These are phyloP conservation scores for Darevskia nairensis DNA, from an alignment of 2,797 vertebrate genomes.

Conservation along the genomic window DNA sequence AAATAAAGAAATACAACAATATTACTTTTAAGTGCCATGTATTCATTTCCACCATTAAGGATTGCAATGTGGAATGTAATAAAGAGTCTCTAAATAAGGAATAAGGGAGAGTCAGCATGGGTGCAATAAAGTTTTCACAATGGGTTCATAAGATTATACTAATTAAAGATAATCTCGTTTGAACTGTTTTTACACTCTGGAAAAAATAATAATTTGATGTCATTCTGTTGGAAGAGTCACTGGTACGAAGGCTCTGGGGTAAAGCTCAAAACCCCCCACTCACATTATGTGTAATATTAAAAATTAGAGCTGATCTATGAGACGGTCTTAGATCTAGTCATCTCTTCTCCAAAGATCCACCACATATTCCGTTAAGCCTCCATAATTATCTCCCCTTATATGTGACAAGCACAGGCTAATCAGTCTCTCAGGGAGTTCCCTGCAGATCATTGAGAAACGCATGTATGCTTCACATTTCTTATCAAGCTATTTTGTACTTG, in stretches of 20 bases:
- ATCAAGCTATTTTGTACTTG: constrained; percentile 82
- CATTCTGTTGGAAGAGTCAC: constrained; percentile 79
- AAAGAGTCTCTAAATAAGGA: constrained; percentile 76
- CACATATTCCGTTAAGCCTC: constrained; percentile 88
- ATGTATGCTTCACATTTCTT: constrained; percentile 79
- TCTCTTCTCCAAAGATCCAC: constrained; percentile 86
- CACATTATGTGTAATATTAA: constrained; percentile 81
- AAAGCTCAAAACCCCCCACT: constrained; percentile 47
- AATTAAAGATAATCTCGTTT: constrained; percentile 86
- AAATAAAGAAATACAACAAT: constrained; percentile 70
- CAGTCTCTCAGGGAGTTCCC: constrained; percentile 99
- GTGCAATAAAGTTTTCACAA: constrained; percentile 81
- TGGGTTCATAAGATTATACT: constrained; percentile 81
- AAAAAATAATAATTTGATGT: constrained; percentile 78
- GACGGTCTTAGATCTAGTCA: constrained; percentile 83
- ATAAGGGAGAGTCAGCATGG: constrained; percentile 70
- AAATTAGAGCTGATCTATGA: constrained; percentile 81
- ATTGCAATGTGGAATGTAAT: constrained; percentile 74
- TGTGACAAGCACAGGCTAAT: constrained; percentile 97
- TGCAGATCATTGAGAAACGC: constrained; percentile 79
- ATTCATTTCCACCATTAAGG: constrained; percentile 73
- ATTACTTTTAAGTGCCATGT: constrained; percentile 64
- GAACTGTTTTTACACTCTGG: constrained; percentile 80
- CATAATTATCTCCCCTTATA: constrained; percentile 94
- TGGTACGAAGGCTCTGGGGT: constrained; percentile 73